A percentile compares a stretch with the other conserved stretches of the same genome.
These are phyloP conservation scores for Mycalesis mineus DNA, from an alignment of 2,888 invertebrate genomes.

Conservation along the genomic window DNA sequence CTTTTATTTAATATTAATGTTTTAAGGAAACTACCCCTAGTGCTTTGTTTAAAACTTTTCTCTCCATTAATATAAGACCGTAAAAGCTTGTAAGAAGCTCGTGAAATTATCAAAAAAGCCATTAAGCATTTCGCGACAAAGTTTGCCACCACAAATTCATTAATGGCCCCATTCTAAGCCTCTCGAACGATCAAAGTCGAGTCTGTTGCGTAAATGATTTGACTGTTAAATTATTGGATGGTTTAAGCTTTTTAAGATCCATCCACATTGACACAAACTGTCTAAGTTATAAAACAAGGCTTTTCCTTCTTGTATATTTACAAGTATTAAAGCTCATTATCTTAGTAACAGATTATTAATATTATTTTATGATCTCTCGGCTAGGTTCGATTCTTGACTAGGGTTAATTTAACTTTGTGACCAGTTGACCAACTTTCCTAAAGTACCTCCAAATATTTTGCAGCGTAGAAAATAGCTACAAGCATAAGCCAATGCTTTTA, in stretches of 20 bases:
- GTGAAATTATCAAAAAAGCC: conserved; percentile 30
- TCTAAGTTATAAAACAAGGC: background rate
- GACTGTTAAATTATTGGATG: conserved; percentile 17
- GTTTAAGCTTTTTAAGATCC: background rate
- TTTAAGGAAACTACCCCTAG: background rate
- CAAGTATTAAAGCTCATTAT: too few species aligned
- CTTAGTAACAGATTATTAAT: too few species aligned
- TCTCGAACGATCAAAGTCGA: conserved; percentile 30
- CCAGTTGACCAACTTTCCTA: too few species aligned
- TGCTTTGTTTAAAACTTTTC: conserved; percentile 10
- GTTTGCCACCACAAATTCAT: conserved; percentile 34
- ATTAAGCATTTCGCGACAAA: conserved; percentile 34
- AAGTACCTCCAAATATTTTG: too few species aligned
- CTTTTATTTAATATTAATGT: too few species aligned
- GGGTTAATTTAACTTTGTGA: too few species aligned
- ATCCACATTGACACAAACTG: background rate
- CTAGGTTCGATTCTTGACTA: too few species aligned
- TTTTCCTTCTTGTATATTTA: too few species aligned
- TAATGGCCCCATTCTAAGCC: conserved; percentile 33
- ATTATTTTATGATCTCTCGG: too few species aligned
- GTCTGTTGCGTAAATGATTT: conserved; percentile 23
- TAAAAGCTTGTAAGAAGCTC: conserved; percentile 14
- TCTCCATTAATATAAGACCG: conserved; percentile 11
- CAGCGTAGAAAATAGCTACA: too few species aligned
- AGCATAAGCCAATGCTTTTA: too few species aligned